These are phyloP conservation scores for Neolamprologus caudopunctatus DNA, from an alignment of 2,113 vertebrate species.

Conservation along the genomic window DNA sequence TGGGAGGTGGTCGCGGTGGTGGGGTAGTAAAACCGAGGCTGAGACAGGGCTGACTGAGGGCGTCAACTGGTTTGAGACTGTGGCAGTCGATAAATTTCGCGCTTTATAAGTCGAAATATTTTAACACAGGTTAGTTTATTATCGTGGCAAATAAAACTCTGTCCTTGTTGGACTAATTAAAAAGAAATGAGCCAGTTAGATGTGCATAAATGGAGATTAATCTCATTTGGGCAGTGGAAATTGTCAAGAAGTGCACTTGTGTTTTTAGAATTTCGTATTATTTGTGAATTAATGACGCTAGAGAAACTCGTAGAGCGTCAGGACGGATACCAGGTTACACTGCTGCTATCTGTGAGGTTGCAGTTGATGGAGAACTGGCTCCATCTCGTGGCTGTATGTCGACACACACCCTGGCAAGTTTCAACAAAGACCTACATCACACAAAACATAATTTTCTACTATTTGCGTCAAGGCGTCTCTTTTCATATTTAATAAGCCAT, in stretches of 20 bases:
- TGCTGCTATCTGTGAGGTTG: background rate
- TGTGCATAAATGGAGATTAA: background rate
- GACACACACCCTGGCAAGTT: background rate
- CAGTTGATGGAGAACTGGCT: background rate
- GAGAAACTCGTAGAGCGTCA: background rate
- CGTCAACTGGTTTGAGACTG: background rate
- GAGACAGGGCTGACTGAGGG: background rate
- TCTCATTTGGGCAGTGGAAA: background rate
- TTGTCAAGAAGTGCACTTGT: background rate
- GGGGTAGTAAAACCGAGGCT: background rate
- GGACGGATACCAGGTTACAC: background rate
- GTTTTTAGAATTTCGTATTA: background rate
- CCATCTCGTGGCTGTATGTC: conserved; percentile 15
- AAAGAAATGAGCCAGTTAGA: background rate
- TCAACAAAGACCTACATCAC: background rate
- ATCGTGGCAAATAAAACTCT: background rate
- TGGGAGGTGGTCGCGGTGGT: background rate
- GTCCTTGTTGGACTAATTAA: background rate
- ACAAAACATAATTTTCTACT: background rate
- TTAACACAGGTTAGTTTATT: background rate
- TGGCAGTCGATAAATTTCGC: background rate
- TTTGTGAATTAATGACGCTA: background rate
- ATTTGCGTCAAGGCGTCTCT: background rate
- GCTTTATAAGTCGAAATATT: background rate
- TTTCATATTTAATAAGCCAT: background rate